Percentiles rank a stretch among this genome's conserved stretches.
Conservation (phyloP, 2,797 vertebrate species). For the Hirundo rustica region DNA sequence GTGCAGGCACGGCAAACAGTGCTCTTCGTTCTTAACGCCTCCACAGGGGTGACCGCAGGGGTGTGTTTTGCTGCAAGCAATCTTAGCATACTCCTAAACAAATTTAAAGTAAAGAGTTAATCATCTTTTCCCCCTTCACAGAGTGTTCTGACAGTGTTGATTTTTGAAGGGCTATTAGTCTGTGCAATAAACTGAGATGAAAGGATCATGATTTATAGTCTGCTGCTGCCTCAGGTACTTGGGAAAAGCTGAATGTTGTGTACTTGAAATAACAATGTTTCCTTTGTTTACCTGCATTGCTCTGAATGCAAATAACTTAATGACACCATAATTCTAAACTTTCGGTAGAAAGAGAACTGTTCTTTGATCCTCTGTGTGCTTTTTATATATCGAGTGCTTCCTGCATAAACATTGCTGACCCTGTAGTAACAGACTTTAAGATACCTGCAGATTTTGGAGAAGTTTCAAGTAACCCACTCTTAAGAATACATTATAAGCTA, state of each 20-base stretch:
- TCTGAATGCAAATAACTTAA: background rate
- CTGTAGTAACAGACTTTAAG: background rate
- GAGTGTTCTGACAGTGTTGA: background rate
- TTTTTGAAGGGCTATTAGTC: background rate
- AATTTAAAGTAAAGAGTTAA: background rate
- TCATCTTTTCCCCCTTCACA: background rate
- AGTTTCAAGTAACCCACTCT: background rate
- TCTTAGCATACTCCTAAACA: conserved; percentile 92
- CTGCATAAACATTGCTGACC: background rate
- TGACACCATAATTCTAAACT: background rate
- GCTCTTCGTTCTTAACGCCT: conserved; percentile 94
- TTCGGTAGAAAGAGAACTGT: background rate
- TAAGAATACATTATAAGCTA: background rate
- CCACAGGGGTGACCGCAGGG: conserved; percentile 94
- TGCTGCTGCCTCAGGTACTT: background rate
- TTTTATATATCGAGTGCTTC: background rate
- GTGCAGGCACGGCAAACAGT: conserved; percentile 93
- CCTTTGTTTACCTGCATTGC: background rate
- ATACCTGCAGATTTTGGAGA: background rate
- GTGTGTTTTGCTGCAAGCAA: conserved; percentile 96
- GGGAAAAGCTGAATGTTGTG: background rate
- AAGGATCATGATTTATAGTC: background rate
- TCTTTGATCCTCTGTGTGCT: background rate
- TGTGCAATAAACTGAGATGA: background rate
- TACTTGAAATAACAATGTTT: background rate